phyloP scores from a whole-genome alignment of 2,888 invertebrate genomes.

The Timandra comae region DNA sequence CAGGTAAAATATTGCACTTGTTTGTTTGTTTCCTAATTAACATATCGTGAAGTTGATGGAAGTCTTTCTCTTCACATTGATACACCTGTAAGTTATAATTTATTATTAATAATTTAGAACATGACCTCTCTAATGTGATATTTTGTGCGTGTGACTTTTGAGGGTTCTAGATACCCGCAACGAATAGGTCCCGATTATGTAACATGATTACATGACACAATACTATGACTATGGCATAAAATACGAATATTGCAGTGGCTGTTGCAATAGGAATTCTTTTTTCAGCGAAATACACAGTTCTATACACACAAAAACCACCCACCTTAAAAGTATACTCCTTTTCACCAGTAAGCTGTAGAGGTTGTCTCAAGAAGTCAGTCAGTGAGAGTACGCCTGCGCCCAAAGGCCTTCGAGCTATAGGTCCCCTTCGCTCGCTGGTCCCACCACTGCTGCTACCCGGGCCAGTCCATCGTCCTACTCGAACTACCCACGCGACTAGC shows the following conservation, averaged over 20 bases:
- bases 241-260: too few species aligned
- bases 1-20: slow-evolving; percentile 88
- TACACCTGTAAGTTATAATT: slow-evolving; percentile 74
- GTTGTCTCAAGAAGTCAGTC: slow-evolving; percentile 79
- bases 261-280: too few species aligned
- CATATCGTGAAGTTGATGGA: slow-evolving; percentile 91
- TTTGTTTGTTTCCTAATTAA: slow-evolving; percentile 89
- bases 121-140: too few species aligned
- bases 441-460: slow-evolving; percentile 53
- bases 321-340: slow-evolving; percentile 88
- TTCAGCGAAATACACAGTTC: too few species aligned
- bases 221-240: too few species aligned
- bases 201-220: too few species aligned
- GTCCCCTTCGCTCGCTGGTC: slow-evolving; percentile 71
- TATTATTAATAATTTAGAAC: too few species aligned
- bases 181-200: too few species aligned
- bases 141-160: too few species aligned
- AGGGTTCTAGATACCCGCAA: too few species aligned
- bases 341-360: slow-evolving; percentile 79
- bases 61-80: slow-evolving; percentile 93
- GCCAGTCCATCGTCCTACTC: slow-evolving; percentile 89
- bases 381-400: slow-evolving; percentile 90
- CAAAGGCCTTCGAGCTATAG: slow-evolving; percentile 84
- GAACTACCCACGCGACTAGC: slow-evolving; percentile 92
- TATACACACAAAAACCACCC: too few species aligned